Evolutionary conservation across 2,888 invertebrate species (phyloP).

Genomic region (Ceraclea dissimilis): DNA sequence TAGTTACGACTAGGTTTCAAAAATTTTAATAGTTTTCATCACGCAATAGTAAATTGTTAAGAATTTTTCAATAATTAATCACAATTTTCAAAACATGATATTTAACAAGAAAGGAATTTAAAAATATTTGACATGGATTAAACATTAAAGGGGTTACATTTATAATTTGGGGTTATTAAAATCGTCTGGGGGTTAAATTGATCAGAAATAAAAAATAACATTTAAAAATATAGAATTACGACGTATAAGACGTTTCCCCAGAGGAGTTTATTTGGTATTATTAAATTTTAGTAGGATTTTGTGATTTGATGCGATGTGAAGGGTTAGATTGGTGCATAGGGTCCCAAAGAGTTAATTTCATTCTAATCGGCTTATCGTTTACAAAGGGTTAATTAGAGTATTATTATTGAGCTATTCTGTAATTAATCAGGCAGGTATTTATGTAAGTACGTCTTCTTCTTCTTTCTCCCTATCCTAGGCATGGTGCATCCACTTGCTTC

Average conservation of each 20-base stretch:
- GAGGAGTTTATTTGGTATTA: background rate
- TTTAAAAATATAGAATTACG: background rate
- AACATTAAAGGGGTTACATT: background rate
- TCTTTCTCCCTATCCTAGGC: too few species aligned
- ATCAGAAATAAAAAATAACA: background rate
- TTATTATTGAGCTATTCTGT: background rate
- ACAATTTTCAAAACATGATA: too few species aligned
- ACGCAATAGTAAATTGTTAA: too few species aligned
- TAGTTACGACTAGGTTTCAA: too few species aligned
- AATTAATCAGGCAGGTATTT: background rate
- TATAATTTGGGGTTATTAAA: background rate
- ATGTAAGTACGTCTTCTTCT: too few species aligned
- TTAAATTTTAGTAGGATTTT: background rate
- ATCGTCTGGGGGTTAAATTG: background rate
- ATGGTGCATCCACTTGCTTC: too few species aligned
- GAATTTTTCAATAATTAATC: too few species aligned
- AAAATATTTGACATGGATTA: too few species aligned
- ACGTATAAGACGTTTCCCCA: background rate
- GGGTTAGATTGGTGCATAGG: background rate
- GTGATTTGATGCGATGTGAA: background rate
- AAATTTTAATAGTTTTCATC: too few species aligned
- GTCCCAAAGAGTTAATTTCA: background rate
- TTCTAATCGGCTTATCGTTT: constrained; percentile 4
- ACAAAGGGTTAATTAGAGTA: constrained; percentile 3
- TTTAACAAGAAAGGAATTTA: too few species aligned